A percentile compares a stretch with the other conserved stretches of the same genome.
Conservation (phyloP, 2,888 invertebrate genomes). For the Tipula helvola region DNA sequence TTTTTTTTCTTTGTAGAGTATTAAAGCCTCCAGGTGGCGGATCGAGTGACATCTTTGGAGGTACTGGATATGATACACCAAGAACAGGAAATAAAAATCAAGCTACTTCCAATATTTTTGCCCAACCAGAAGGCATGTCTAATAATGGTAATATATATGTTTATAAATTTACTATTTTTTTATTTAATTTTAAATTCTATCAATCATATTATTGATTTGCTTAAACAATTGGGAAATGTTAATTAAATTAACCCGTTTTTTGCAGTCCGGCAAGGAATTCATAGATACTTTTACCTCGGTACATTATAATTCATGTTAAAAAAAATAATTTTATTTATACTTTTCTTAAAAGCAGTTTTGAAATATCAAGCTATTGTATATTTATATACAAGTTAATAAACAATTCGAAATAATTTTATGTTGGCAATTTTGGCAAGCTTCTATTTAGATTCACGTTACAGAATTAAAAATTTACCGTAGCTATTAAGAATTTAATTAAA, state of each 20-base stretch:
- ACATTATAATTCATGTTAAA: slow-evolving; percentile 15
- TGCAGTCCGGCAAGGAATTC: slow-evolving; percentile 38
- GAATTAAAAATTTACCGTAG: background rate
- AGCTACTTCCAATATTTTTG: slow-evolving; percentile 36
- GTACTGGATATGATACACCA: slow-evolving; percentile 30
- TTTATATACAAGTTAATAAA: background rate
- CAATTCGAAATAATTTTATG: background rate
- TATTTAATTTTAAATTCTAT: background rate
- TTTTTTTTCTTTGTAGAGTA: slow-evolving; percentile 38
- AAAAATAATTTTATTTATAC: background rate
- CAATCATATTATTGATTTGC: background rate
- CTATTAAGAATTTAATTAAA: background rate
- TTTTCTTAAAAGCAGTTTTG: background rate
- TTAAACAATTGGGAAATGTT: background rate
- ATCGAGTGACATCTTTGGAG: slow-evolving; percentile 44
- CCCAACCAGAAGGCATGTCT: slow-evolving; percentile 29
- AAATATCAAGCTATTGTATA: background rate
- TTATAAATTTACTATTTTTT: background rate
- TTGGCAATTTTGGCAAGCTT: background rate
- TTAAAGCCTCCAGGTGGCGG: slow-evolving; percentile 50
- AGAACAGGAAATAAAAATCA: slow-evolving; percentile 31
- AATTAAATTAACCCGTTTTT: slow-evolving; percentile 21
- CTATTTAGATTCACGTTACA: background rate
- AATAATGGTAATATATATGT: slow-evolving; percentile 28
- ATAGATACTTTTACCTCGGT: slow-evolving; percentile 39